A percentile compares a stretch with the other conserved stretches of the same genome.
Conservation (phyloP, 2,797 vertebrate species). For the Poeciliopsis gracilis region DNA sequence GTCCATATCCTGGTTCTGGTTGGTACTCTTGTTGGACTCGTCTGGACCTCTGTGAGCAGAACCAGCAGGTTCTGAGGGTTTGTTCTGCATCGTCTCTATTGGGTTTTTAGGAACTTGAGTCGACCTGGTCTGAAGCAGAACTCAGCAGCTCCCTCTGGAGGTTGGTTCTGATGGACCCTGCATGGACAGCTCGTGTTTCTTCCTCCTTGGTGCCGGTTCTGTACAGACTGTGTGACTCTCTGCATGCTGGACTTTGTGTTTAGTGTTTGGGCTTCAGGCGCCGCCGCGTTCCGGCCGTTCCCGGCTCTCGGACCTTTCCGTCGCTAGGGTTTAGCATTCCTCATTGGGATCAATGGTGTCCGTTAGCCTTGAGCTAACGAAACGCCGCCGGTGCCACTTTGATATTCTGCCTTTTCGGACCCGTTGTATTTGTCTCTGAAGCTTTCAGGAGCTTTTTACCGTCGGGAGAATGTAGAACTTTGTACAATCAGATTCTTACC, state of each 20-base stretch:
- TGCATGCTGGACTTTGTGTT: conserved; percentile 72
- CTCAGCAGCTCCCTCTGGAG: background rate
- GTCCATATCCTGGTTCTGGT: background rate
- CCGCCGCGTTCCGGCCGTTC: conserved; percentile 23
- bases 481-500: conserved; percentile 65
- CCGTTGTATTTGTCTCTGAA: conserved; percentile 54
- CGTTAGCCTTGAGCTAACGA: conserved; percentile 43
- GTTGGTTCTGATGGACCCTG: conserved; percentile 8
- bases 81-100: background rate
- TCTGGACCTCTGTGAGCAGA: conserved; percentile 1
- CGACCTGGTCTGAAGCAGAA: background rate
- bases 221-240: conserved; percentile 50
- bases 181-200: conserved; percentile 33
- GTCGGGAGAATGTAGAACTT: conserved; percentile 69
- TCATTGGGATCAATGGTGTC: conserved; percentile 9
- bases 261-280: conserved; percentile 48
- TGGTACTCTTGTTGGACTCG: background rate
- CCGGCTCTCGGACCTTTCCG: conserved; percentile 7
- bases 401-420: conserved; percentile 58
- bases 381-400: conserved; percentile 27
- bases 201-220: conserved; percentile 49
- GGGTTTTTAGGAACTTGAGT: background rate
- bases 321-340: conserved; percentile 37
- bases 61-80: background rate
- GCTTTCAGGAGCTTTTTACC: conserved; percentile 61